These are phyloP conservation scores for Cynodonichthys magdalenae DNA, from an alignment of 2,797 vertebrate genomes.

Conservation along the genomic window DNA sequence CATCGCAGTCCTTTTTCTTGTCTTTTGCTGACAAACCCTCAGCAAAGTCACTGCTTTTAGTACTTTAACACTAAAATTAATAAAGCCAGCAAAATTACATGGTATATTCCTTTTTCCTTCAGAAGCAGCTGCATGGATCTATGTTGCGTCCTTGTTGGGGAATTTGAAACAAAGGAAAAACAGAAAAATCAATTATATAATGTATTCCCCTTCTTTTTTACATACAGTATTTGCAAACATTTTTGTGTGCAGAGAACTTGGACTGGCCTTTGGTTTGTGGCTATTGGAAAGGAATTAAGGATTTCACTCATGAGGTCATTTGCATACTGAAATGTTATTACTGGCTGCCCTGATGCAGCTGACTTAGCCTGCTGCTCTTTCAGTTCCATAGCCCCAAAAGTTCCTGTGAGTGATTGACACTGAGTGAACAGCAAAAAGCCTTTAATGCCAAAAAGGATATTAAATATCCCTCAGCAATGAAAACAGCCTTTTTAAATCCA, in stretches of 20 bases:
- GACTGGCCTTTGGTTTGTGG: slow-evolving; percentile 28
- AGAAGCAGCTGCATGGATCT: no score
- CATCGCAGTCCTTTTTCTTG: no score
- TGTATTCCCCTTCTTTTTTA: not conserved
- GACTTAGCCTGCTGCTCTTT: slow-evolving; percentile 42
- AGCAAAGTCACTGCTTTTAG: no score
- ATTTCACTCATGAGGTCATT: slow-evolving; percentile 38
- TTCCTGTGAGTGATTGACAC: slow-evolving; percentile 59
- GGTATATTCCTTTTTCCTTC: no score
- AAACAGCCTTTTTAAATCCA: slow-evolving; percentile 67
- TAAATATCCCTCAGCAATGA: slow-evolving; percentile 65
- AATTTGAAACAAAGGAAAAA: not conserved
- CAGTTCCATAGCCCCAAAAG: slow-evolving; percentile 42
- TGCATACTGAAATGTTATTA: slow-evolving; percentile 53
- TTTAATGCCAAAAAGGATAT: slow-evolving; percentile 62
- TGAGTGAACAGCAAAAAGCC: slow-evolving; percentile 55
- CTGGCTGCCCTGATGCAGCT: slow-evolving; percentile 32
- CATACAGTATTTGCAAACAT: not conserved
- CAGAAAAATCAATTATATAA: no score
- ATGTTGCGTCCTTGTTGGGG: no score
- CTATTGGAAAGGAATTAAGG: slow-evolving; percentile 34
- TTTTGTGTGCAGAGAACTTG: slow-evolving; percentile 24
- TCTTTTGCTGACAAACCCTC: no score
- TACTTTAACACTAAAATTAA: no score
- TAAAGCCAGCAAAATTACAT: no score